phyloP scores from a whole-genome alignment of 2,797 vertebrate species.

The Momotus momota region DNA sequence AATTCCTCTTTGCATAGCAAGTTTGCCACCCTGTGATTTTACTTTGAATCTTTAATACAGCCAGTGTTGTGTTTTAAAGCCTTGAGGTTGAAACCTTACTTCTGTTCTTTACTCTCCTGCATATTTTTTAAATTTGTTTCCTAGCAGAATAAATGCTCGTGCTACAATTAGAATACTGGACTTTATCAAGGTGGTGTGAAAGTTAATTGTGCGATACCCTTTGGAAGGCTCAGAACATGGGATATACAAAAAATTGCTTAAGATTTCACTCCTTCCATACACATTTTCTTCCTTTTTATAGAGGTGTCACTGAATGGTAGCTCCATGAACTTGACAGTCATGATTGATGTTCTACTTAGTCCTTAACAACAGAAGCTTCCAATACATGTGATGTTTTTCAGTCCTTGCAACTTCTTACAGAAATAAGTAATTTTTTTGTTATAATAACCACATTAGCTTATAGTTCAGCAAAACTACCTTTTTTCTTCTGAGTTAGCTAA shows the following conservation, averaged over 20 bases:
- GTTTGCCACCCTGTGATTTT: neutral
- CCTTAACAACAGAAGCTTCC: neutral
- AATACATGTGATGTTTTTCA: neutral
- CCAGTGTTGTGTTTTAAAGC: neutral
- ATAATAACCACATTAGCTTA: neutral
- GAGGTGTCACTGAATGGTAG: neutral
- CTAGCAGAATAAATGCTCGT: neutral
- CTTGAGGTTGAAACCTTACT: neutral
- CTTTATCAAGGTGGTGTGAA: neutral
- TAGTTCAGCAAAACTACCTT: neutral
- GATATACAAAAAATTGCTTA: neutral
- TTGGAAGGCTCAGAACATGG: neutral
- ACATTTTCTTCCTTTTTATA: neutral
- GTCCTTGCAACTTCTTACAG: neutral
- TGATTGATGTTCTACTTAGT: neutral
- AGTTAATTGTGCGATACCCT: neutral
- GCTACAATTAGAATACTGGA: neutral
- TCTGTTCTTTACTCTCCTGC: neutral
- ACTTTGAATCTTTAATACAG: neutral
- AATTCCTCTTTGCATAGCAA: neutral
- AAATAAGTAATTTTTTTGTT: neutral
- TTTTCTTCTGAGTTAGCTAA: rapidly evolving
- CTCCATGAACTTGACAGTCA: rapidly evolving
- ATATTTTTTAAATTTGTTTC: neutral
- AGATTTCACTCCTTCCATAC: neutral